Conservation (phyloP, 2,888 invertebrate species). For the Drosophila dives region DNA sequence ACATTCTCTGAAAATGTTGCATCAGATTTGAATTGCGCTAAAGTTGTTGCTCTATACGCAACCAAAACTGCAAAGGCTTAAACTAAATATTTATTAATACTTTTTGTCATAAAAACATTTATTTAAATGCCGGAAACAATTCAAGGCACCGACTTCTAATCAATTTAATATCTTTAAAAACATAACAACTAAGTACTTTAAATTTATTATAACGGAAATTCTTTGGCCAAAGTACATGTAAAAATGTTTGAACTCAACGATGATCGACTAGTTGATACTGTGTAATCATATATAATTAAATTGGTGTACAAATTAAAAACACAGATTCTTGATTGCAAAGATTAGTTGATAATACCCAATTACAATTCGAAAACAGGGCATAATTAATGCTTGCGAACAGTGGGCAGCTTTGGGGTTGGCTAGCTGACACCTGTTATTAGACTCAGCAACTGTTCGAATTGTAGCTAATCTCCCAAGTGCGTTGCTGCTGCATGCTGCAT, state of each 20-base stretch:
- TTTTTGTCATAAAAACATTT: conserved; percentile 13
- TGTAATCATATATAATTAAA: not conserved
- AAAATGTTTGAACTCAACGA: not conserved
- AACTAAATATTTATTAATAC: conserved; percentile 36
- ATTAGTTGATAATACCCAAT: conserved; percentile 12
- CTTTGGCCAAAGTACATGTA: conserved; percentile 15
- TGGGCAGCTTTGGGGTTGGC: conserved; percentile 73
- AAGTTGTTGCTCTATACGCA: conserved; percentile 12
- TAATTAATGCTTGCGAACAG: conserved; percentile 37
- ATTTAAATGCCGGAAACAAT: conserved; percentile 53
- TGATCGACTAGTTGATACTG: conserved; percentile 20
- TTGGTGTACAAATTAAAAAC: not conserved
- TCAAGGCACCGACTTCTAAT: conserved; percentile 65
- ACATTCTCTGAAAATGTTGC: conserved; percentile 11
- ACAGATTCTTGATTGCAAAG: not conserved
- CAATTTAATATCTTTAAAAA: conserved; percentile 49
- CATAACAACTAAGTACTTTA: conserved; percentile 60
- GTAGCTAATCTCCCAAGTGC: conserved; percentile 67
- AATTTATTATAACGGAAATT: conserved; percentile 58
- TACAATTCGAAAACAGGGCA: not conserved
- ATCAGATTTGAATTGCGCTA: conserved; percentile 10
- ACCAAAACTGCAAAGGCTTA: conserved; percentile 10
- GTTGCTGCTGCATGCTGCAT: conserved; percentile 53
- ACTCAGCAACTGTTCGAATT: conserved; percentile 68
- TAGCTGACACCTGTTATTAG: conserved; percentile 78